Percentiles rank a stretch among this genome's conserved stretches.
phyloP scores from a whole-genome alignment of 2,113 vertebrate species.

The Pygoscelis antarcticus region DNA sequence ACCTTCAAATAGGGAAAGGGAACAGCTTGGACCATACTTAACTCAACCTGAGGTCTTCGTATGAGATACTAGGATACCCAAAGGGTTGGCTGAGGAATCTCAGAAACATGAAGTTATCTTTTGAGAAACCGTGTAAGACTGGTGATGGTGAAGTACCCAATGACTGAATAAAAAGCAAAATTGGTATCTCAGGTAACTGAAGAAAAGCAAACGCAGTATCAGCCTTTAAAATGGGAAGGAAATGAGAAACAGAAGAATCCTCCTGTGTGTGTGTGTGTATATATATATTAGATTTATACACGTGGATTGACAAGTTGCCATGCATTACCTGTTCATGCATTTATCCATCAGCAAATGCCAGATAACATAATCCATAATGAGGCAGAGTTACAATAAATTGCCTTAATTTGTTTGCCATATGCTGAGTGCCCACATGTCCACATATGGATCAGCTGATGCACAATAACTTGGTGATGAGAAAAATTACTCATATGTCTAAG shows the following conservation, averaged over 20 bases:
- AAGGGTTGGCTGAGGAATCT: neutral
- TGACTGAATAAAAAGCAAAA: neutral
- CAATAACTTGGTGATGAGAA: neutral
- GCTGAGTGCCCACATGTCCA: constrained; percentile 25
- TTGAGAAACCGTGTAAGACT: neutral
- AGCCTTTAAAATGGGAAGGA: neutral
- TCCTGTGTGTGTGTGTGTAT: neutral
- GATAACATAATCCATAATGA: neutral
- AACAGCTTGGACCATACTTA: neutral
- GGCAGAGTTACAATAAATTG: neutral
- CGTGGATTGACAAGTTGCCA: neutral
- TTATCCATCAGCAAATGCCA: neutral
- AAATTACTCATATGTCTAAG: constrained; percentile 22
- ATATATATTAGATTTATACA: neutral
- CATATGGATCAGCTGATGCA: constrained; percentile 28
- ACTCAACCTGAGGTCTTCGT: neutral
- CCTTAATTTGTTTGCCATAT: constrained; percentile 42
- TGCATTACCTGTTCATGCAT: neutral
- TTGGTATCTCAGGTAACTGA: neutral
- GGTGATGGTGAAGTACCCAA: neutral
- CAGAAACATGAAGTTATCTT: neutral
- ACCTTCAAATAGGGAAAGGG: neutral
- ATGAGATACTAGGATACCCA: neutral
- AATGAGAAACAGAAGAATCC: neutral
- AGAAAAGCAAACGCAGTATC: neutral